Percentiles rank a stretch among this genome's conserved stretches.
Conservation (phyloP, 2,888 invertebrate species). For the Lymantria monacha region DNA sequence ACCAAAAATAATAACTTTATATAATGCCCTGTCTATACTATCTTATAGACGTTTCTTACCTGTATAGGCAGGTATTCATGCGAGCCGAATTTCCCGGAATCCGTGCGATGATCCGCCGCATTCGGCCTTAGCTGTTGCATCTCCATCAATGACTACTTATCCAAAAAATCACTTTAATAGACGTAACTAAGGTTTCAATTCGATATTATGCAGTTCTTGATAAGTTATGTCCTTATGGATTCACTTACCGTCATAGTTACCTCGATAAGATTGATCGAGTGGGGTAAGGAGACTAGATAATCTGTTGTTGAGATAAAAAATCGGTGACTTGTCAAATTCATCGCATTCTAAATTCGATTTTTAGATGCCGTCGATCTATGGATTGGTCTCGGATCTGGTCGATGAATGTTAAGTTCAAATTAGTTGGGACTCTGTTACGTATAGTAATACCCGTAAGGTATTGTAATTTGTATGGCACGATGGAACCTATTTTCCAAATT, state of each 20-base stretch:
- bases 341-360: conserved; percentile 68
- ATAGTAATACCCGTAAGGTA: conserved; percentile 6
- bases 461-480: neutral
- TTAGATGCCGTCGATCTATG: conserved; percentile 49
- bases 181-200: conserved; percentile 27
- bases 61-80: conserved; percentile 79
- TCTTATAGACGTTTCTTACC: conserved; percentile 50
- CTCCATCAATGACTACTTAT: conserved; percentile 38
- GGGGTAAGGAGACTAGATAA: conserved; percentile 78
- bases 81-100: conserved; percentile 81
- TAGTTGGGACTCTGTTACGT: conserved; percentile 8
- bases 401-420: conserved; percentile 28
- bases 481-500: no score
- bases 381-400: conserved; percentile 54
- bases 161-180: conserved; percentile 16
- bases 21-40: conserved; percentile 44
- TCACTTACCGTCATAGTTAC: conserved; percentile 51
- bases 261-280: conserved; percentile 82
- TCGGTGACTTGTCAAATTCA: conserved; percentile 80
- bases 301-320: conserved; percentile 72
- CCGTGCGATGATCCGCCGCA: conserved; percentile 77
- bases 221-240: conserved; percentile 36
- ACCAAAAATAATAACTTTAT: no score
- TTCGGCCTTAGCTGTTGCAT: conserved; percentile 57
- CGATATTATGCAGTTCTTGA: neutral